A percentile compares a stretch with the other conserved stretches of the same genome.
These are phyloP conservation scores for Holotrichia oblita DNA, from an alignment of 1,140 invertebrate species.

Conservation along the genomic window DNA sequence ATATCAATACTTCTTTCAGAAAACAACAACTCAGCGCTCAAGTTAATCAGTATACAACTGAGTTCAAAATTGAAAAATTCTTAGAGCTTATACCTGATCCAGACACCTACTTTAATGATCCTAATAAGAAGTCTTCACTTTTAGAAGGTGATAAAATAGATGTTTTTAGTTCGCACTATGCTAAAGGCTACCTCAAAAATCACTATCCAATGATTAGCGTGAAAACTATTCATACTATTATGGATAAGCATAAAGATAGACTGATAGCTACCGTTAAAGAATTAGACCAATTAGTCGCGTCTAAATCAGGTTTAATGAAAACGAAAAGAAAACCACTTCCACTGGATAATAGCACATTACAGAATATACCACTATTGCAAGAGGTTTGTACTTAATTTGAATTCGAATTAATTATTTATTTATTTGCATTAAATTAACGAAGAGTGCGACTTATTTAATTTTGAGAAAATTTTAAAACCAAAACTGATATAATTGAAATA, in stretches of 20 bases:
- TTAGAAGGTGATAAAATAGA: neutral
- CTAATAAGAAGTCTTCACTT: constrained; percentile 41
- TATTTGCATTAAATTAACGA: neutral
- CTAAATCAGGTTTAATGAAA: constrained; percentile 45
- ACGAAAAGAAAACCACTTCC: constrained; percentile 43
- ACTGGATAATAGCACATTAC: constrained; percentile 47
- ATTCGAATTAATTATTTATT: too few relatives aligned
- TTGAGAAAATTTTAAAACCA: constrained; percentile 30
- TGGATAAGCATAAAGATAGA: constrained; percentile 17
- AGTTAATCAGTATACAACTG: constrained; percentile 59
- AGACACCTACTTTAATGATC: constrained; percentile 62
- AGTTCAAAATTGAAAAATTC: constrained; percentile 65
- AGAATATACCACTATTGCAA: constrained; percentile 62
- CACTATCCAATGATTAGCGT: constrained; percentile 8
- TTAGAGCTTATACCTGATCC: constrained; percentile 68
- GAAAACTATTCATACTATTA: neutral
- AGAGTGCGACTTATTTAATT: too few relatives aligned
- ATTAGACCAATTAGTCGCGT: neutral
- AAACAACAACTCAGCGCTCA: constrained; percentile 56
- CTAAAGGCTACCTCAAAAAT: constrained; percentile 19
- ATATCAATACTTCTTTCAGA: constrained; percentile 43
- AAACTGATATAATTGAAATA: constrained; percentile 26
- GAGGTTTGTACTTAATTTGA: constrained; percentile 52
- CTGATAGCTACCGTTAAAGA: constrained; percentile 11
- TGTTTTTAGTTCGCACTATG: constrained; percentile 29